Evolutionary conservation across 1,140 invertebrate species (phyloP), one percentile per base, ranked within the genome.

Genomic region (Propsilocerus akamusi): DNA sequence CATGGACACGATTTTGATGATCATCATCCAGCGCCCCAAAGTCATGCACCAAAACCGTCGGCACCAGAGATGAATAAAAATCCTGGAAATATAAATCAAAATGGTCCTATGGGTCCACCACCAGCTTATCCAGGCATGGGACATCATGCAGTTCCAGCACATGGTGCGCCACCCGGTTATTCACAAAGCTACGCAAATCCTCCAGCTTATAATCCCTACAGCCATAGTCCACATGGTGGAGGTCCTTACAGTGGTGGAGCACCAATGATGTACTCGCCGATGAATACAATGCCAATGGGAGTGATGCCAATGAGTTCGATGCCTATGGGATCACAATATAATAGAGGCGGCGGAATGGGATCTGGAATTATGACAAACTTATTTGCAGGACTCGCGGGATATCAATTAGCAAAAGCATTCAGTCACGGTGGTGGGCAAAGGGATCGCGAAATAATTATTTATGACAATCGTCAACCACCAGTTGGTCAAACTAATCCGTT

Each of bases 361-460:
- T 20, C 14, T 17, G 34, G 34, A 41, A 41, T 41, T 17, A 41
- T 41, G 34, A 41, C 34, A 20, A 41, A 41, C 22, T 41, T 41
- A 41, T 41, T 41, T 41, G 34, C 34, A 5, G 34, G 34, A 17
- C 17, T 41, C 2, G 34, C 34, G 6, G 34, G 34, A 3, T 41
- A 41, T 41, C 34, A 41, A 41, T 41, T 41, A 41, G 34, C 34
- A 3, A 41, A 41, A 41, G 34, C 34, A 41, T 41, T 41, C 14
- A 41, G 34, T 41, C 14, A 20, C 2, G 34, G 34, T 10, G 22
- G 32, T 14, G 32, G 34, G 3, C 34, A 41, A 20, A 41, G 34
- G 22, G 34, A 41, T 41, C 34, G 34, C 22, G 34, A 41, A 17
- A 10, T 41, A 20, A 41, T 41, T 6, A 41, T 41, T 41, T 41